Conservation (phyloP, 2,888 invertebrate genomes). For the Hypsopygia costalis region DNA sequence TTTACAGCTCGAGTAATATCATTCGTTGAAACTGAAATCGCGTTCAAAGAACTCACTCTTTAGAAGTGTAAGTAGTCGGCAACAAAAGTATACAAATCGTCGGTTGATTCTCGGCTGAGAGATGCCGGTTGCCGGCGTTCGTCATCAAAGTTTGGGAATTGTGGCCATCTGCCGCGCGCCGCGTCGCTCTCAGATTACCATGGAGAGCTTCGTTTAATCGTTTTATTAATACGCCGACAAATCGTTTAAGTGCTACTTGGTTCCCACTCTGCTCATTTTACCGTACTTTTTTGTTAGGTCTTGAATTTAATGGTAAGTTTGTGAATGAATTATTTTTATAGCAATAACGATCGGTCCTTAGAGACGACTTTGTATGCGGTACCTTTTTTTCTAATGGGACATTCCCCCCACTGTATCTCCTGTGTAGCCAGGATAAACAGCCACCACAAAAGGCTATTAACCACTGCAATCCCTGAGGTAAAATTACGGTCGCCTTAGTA, state of each 20-base stretch:
- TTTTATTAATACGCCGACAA: conserved; percentile 79
- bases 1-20: not conserved
- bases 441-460: too few relatives aligned
- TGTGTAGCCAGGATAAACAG: too few relatives aligned
- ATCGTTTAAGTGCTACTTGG: conserved; percentile 70
- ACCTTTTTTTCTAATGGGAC: too few relatives aligned
- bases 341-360: too few relatives aligned
- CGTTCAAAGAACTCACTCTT: conserved; percentile 42
- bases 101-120: conserved; percentile 52
- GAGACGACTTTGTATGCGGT: not conserved
- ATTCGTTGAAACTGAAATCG: conserved; percentile 30
- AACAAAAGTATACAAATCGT: conserved; percentile 65
- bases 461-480: too few relatives aligned
- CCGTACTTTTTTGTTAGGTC: conserved; percentile 8
- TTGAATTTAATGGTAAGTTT: conserved; percentile 1
- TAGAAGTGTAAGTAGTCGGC: conserved; percentile 49
- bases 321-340: not conserved
- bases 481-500: too few relatives aligned
- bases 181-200: conserved; percentile 75
- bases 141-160: conserved; percentile 77
- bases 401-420: too few relatives aligned
- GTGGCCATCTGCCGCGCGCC: conserved; percentile 74
- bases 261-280: conserved; percentile 42
- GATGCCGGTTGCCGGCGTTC: conserved; percentile 39
- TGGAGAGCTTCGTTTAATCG: conserved; percentile 77